These are phyloP conservation scores for Galeopterus variegatus DNA, from an alignment of 2,113 vertebrate species.

Conservation along the genomic window DNA sequence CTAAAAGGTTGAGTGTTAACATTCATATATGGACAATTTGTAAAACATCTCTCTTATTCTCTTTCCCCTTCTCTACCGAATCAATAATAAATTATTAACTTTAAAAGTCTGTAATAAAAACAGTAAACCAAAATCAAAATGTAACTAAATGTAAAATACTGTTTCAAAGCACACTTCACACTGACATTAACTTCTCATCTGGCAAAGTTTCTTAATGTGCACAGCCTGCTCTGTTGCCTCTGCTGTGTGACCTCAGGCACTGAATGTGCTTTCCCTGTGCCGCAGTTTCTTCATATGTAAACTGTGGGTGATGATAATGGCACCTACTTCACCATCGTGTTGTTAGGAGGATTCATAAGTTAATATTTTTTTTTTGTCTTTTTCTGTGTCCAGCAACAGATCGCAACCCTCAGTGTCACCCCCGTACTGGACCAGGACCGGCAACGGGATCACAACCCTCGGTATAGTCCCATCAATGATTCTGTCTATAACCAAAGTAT, in stretches of 20 bases:
- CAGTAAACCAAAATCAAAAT: not conserved
- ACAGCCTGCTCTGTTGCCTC: not conserved
- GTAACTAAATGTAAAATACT: not conserved
- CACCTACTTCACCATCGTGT: not conserved
- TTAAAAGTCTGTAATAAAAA: conserved; percentile 13
- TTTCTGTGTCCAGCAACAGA: no score
- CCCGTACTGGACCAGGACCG: no score
- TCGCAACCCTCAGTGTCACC: no score
- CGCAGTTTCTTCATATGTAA: not conserved
- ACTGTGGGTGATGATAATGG: not conserved
- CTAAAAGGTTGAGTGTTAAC: not conserved
- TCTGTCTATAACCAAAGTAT: not conserved
- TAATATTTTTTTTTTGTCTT: no score
- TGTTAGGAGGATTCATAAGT: not conserved
- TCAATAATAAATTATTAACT: not conserved
- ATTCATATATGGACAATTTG: not conserved
- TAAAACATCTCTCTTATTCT: not conserved
- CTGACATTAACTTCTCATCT: not conserved
- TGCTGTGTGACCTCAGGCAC: not conserved
- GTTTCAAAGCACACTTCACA: not conserved
- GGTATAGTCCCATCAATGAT: not conserved
- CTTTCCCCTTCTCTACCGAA: not conserved
- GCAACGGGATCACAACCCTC: no score
- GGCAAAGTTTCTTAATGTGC: not conserved
- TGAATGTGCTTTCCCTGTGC: rapidly evolving